These are phyloP conservation scores for Holcopasites calliopsidis DNA, from an alignment of 1,140 invertebrate genomes.

Conservation along the genomic window DNA sequence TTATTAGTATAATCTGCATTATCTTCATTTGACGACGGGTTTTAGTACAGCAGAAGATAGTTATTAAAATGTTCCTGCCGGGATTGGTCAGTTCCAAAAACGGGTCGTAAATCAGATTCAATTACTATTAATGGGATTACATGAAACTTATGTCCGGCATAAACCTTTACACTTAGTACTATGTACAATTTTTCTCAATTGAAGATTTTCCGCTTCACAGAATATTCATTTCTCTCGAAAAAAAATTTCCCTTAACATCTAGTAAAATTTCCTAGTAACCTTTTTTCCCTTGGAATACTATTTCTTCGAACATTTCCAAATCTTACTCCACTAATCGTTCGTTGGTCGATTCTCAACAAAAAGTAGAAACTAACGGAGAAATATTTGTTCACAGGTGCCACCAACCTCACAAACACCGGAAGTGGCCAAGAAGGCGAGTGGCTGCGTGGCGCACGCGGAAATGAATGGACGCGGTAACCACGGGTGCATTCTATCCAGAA, in stretches of 20 bases:
- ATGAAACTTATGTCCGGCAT: neutral
- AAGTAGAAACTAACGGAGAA: slow-evolving; percentile 13
- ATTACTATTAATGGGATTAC: neutral
- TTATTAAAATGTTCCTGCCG: too few relatives aligned
- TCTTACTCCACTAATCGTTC: too few relatives aligned
- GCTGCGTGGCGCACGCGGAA: slow-evolving; percentile 19
- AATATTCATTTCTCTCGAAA: too few relatives aligned
- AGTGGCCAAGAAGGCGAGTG: neutral
- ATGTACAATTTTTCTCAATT: too few relatives aligned
- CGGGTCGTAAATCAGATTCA: neutral
- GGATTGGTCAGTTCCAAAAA: too few relatives aligned
- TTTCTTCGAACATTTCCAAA: neutral
- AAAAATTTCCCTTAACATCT: too few relatives aligned
- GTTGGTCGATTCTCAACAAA: neutral
- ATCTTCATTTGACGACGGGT: neutral
- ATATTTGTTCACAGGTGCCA: slow-evolving; percentile 40
- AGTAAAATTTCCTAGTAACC: neutral
- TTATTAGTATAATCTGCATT: neutral
- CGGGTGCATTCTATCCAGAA: slow-evolving; percentile 32
- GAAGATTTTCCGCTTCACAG: too few relatives aligned
- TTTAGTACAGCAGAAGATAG: neutral
- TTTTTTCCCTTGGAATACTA: neutral
- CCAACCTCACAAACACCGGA: neutral
- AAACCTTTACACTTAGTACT: neutral
- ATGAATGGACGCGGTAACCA: slow-evolving; percentile 56